Percentiles rank a stretch among this genome's conserved stretches.
phyloP scores from a whole-genome alignment of 2,888 invertebrate species.

The Cantharis rufa region DNA sequence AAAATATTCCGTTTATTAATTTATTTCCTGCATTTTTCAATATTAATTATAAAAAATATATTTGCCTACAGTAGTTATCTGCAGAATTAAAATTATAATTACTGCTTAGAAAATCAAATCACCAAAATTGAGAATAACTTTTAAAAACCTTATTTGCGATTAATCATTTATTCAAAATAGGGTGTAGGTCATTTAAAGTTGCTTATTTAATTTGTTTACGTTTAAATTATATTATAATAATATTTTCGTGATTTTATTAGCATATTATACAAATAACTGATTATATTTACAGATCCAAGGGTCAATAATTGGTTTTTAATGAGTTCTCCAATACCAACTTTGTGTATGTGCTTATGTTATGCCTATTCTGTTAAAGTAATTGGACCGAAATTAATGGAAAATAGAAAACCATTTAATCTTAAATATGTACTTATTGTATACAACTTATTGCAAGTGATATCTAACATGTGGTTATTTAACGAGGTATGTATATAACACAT shows the following conservation, averaged over 20 bases:
- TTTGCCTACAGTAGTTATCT: too few relatives aligned
- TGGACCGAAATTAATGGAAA: conserved; percentile 87
- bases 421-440: conserved; percentile 79
- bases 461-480: conserved; percentile 90
- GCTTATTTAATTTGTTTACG: not conserved
- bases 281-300: conserved; percentile 77
- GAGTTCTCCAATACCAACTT: conserved; percentile 85
- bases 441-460: conserved; percentile 86
- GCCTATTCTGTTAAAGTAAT: conserved; percentile 80
- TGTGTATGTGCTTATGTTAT: conserved; percentile 81
- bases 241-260: not conserved
- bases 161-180: too few relatives aligned
- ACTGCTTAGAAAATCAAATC: too few relatives aligned
- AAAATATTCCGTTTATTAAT: too few relatives aligned
- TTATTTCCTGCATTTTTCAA: too few relatives aligned
- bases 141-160: too few relatives aligned
- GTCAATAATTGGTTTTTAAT: conserved; percentile 89
- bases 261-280: not conserved
- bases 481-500: conserved; percentile 73
- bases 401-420: conserved; percentile 85
- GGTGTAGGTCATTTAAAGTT: too few relatives aligned
- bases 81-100: too few relatives aligned
- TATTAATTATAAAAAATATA: too few relatives aligned
- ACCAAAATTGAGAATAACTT: too few relatives aligned
- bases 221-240: not conserved